Conservation (phyloP, 2,113 vertebrate genomes). For the Sphaerodactylus townsendi region DNA sequence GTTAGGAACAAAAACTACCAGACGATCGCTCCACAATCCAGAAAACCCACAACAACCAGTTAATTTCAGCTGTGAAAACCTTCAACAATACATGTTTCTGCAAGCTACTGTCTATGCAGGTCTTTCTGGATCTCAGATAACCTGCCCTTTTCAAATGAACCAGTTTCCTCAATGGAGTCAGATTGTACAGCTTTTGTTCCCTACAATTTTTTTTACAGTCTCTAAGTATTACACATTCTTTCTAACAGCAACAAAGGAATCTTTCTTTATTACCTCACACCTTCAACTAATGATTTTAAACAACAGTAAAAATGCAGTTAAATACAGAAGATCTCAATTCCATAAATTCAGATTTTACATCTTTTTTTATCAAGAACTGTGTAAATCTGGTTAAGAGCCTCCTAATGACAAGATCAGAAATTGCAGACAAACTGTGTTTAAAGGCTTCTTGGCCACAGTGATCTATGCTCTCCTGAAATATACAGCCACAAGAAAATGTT, state of each 20-base stretch:
- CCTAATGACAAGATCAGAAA: background rate
- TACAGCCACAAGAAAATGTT: background rate
- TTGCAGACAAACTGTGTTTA: background rate
- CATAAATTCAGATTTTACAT: background rate
- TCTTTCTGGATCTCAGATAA: background rate
- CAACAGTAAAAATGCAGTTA: background rate
- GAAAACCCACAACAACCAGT: too few relatives aligned
- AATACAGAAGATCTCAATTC: background rate
- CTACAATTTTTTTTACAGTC: background rate
- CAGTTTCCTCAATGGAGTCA: background rate
- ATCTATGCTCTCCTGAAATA: background rate
- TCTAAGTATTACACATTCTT: background rate
- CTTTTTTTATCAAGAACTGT: background rate
- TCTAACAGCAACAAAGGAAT: too few relatives aligned
- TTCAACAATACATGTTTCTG: background rate
- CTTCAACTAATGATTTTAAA: background rate
- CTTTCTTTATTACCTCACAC: background rate
- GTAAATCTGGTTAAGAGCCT: background rate
- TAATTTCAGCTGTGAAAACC: too few relatives aligned
- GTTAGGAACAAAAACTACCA: too few relatives aligned
- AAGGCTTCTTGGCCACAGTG: background rate
- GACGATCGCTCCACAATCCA: too few relatives aligned
- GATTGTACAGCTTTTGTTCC: background rate
- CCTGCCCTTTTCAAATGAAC: constrained; percentile 4
- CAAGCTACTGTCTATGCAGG: background rate